Evolutionary conservation across 2,113 vertebrate genomes (phyloP).

Genomic region (Chroicocephalus ridibundus): DNA sequence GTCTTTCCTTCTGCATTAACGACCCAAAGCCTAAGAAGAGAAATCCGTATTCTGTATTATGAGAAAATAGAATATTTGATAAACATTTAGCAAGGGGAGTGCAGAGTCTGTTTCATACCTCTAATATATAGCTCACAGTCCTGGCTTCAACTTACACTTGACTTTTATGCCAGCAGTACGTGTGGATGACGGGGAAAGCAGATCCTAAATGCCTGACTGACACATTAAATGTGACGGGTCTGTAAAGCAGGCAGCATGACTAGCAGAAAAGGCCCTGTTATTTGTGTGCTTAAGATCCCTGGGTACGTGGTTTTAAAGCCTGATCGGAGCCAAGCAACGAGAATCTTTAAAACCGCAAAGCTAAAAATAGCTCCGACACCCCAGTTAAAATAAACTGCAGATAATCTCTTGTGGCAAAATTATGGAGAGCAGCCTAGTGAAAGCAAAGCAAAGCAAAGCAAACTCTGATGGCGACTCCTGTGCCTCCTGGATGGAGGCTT

Average conservation of each 20-base stretch:
- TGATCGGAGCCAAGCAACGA: not conserved
- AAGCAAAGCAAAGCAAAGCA: not conserved
- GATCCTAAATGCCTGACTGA: not conserved
- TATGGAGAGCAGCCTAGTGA: not conserved
- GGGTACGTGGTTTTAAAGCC: not conserved
- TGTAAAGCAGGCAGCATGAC: not conserved
- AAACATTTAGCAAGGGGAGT: not conserved
- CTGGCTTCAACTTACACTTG: not conserved
- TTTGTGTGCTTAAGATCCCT: constrained; percentile 2
- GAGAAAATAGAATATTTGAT: not conserved
- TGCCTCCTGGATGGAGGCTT: not conserved
- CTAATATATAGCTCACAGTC: not conserved
- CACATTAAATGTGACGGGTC: not conserved
- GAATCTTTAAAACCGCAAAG: not conserved
- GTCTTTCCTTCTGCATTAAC: not conserved
- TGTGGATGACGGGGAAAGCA: not conserved
- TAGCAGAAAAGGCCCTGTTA: not conserved
- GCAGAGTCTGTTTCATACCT: not conserved
- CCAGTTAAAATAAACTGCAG: not conserved
- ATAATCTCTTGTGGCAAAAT: not conserved
- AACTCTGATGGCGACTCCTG: not conserved
- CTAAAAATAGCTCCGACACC: not conserved
- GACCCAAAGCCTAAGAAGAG: not conserved
- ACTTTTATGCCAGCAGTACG: not conserved
- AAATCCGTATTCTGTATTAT: not conserved